These are phyloP conservation scores for Eurystomus gularis DNA, from an alignment of 2,113 vertebrate species.

Conservation along the genomic window DNA sequence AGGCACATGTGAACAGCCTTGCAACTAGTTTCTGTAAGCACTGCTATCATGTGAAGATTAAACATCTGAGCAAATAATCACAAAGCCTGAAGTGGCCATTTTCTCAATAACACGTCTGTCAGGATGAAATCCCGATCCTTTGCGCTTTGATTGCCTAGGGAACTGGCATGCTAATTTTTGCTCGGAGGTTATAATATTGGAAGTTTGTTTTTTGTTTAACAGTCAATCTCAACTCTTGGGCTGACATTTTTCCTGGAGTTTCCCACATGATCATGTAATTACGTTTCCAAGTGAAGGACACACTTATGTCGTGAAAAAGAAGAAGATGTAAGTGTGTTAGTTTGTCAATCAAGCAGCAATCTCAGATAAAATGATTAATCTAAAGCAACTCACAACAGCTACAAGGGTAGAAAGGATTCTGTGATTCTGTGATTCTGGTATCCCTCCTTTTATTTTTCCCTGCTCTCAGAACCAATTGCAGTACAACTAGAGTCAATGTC, in stretches of 20 bases:
- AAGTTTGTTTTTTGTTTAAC: conserved; percentile 8
- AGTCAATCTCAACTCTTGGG: background rate
- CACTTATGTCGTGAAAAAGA: background rate
- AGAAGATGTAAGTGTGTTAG: background rate
- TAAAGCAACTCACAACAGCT: background rate
- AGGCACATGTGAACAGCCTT: background rate
- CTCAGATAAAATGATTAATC: background rate
- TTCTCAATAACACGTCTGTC: conserved; percentile 38
- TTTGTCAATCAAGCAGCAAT: background rate
- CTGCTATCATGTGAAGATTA: background rate
- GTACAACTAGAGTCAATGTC: background rate
- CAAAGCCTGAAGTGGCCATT: conserved; percentile 8
- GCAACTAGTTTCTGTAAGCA: background rate
- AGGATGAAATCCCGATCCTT: conserved; percentile 28
- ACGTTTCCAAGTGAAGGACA: background rate
- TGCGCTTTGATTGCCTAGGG: background rate
- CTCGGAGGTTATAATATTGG: background rate
- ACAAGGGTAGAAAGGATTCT: background rate
- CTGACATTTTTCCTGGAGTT: background rate
- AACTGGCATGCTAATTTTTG: conserved; percentile 22
- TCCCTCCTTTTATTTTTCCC: background rate
- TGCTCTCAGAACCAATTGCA: background rate
- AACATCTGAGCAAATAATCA: conserved; percentile 42
- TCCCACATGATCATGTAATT: background rate
- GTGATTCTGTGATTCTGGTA: background rate